Evolutionary conservation across 1,140 invertebrate genomes (phyloP), one percentile per base, ranked within the genome.

Genomic region (Drosophila equinoxialis): DNA sequence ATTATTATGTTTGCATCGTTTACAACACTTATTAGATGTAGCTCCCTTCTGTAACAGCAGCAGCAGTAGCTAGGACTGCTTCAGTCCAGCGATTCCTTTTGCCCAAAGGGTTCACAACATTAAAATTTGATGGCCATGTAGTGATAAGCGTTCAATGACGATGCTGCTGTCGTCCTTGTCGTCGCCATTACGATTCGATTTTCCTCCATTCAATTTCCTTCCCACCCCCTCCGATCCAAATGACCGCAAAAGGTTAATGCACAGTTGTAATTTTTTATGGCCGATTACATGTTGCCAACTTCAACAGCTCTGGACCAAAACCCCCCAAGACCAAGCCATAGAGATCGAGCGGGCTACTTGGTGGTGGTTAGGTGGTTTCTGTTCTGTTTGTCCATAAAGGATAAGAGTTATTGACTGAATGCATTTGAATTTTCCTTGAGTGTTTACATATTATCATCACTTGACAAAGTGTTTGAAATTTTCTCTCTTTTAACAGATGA

Each of bases 1-100:
- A 89, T 89, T 89, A 89, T 89, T 89, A 89, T 89, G 84, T 89
- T 89, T 89, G 77, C 80, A 81, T 89, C 84, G 84, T 82, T 89
- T 89, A 89, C 84, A 87, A 89, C 83, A 87, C 83, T 86, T 86
- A 86, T 86, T 87, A 86, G 79, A 87, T 86, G 75, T 85, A 76
- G 72, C 66, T 77, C 65, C 37, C 37, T 74, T 42, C 23, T 67
- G 54, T 51, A 51, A 42, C 3, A 30, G 4, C 26, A 54, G 35
- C 55, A 26, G 57, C 26, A 48, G 23, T 23, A 3, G 45, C 35
- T 23, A 17, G 23, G 13, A 33, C 17, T 17, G 60, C 45, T 23
- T 20, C 45, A 8, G 17, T 51, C 45, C 45, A 11, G n/a, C 42
- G 30, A 14, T 10, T 23, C 20, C 45, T 23, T 41, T 61, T 60